Conservation (phyloP, 2,113 vertebrate species). For the Gulo gulo region DNA sequence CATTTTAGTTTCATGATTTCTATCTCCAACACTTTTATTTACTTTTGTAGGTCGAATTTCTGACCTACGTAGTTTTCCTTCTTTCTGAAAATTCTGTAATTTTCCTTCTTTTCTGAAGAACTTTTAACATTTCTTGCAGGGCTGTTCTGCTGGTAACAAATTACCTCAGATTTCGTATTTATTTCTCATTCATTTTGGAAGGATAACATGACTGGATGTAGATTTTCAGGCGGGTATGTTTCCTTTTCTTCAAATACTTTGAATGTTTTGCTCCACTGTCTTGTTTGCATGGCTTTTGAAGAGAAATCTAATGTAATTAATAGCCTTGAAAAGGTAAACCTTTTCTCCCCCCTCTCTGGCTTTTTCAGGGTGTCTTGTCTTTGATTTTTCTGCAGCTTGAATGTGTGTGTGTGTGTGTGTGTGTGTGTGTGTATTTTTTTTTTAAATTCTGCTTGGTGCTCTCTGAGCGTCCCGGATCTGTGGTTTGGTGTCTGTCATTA, state of each 20-base stretch:
- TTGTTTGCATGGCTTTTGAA: background rate
- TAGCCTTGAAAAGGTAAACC: background rate
- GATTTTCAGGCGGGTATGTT: background rate
- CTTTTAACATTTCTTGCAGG: background rate
- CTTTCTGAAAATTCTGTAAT: background rate
- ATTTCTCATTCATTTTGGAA: background rate
- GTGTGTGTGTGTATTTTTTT: background rate
- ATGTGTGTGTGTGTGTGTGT: background rate
- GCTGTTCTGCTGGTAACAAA: background rate
- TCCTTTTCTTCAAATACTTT: background rate
- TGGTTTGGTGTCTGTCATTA: background rate
- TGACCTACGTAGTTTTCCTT: background rate
- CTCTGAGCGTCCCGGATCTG: background rate
- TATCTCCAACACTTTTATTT: background rate
- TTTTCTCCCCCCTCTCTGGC: background rate
- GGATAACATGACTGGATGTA: background rate
- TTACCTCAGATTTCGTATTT: background rate
- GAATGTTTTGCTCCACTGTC: background rate
- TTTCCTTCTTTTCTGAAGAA: constrained; percentile 17
- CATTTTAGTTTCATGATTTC: background rate
- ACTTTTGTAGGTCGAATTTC: background rate
- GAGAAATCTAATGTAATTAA: background rate
- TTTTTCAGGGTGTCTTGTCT: background rate
- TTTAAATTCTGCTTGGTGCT: background rate
- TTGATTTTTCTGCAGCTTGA: background rate